A percentile compares a stretch with the other conserved stretches of the same genome.
Conservation (phyloP, 1,140 invertebrate genomes). For the Leptonema lineaticorne region DNA sequence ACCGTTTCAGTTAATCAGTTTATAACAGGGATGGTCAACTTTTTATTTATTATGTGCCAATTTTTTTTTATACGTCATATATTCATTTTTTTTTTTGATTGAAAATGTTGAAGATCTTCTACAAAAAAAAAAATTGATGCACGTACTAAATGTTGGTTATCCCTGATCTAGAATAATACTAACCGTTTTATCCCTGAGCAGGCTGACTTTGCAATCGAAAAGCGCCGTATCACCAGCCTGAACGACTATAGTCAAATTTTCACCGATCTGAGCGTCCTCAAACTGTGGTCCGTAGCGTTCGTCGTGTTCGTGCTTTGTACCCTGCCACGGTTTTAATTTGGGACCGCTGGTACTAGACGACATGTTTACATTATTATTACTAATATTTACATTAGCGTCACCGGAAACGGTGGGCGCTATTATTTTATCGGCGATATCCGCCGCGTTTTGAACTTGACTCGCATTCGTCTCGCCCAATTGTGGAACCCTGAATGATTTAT, state of each 20-base stretch:
- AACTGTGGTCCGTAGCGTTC: slow-evolving; percentile 69
- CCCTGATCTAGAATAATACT: no score
- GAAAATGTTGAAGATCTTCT: no score
- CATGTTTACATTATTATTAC: slow-evolving; percentile 43
- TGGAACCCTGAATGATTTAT: slow-evolving; percentile 54
- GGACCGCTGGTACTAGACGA: not conserved
- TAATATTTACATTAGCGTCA: not conserved
- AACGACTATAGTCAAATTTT: slow-evolving; percentile 71
- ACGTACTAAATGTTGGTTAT: no score
- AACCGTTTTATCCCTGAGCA: slow-evolving; percentile 84
- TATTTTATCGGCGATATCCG: not conserved
- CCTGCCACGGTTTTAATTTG: slow-evolving; percentile 42
- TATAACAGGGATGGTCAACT: no score
- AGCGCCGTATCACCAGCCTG: slow-evolving; percentile 76
- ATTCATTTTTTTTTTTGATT: no score
- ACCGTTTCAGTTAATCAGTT: no score
- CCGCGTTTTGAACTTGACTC: not conserved
- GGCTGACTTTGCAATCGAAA: slow-evolving; percentile 79
- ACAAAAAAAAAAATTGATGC: no score
- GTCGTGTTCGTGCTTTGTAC: slow-evolving; percentile 58
- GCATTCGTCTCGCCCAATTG: slow-evolving; percentile 38
- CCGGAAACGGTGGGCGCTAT: slow-evolving; percentile 17
- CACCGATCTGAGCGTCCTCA: slow-evolving; percentile 59
- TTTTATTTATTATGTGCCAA: no score
- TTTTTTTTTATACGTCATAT: no score